Conservation (phyloP, 1,140 invertebrate species). For the Phenacoccus solenopsis region DNA sequence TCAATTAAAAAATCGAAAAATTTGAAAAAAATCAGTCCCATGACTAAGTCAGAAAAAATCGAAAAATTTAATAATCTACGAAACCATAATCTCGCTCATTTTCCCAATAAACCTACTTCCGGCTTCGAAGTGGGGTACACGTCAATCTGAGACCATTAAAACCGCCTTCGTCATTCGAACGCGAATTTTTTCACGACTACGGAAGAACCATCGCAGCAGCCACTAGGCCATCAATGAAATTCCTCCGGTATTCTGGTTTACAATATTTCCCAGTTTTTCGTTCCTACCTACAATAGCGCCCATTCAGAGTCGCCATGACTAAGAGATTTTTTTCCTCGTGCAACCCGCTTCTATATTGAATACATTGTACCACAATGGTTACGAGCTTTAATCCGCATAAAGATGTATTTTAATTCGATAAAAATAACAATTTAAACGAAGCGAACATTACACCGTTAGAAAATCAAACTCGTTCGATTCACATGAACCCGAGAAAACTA, state of each 20-base stretch:
- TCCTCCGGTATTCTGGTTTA: not conserved
- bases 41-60: no score
- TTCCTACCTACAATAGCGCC: not conserved
- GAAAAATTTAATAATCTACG: no score
- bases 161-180: no score
- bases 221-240: not conserved
- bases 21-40: no score
- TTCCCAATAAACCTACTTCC: no score
- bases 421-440: not conserved
- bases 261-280: not conserved
- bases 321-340: not conserved
- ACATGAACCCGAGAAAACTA: not conserved
- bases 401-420: not conserved
- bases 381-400: not conserved
- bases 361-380: not conserved
- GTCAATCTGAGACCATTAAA: no score
- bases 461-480: not conserved
- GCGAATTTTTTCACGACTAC: not conserved
- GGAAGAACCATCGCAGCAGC: not conserved
- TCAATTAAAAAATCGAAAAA: no score
- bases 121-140: no score
- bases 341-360: no score
- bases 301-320: not conserved
- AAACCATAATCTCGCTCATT: no score
- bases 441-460: not conserved